Conservation (phyloP, 2,797 vertebrate genomes). For the Melanotaenia boesemani region DNA sequence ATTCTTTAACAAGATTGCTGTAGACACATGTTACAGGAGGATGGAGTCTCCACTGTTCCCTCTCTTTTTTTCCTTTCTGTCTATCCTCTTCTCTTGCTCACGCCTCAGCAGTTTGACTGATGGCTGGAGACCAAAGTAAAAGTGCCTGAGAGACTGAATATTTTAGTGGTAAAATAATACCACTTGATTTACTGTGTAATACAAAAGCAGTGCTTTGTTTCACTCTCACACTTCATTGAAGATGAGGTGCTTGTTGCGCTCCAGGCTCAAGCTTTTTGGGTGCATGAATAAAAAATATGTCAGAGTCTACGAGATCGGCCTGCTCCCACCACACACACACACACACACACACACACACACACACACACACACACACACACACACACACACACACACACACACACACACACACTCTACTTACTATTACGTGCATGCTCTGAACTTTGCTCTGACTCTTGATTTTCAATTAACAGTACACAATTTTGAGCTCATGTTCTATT, state of each 20-base stretch:
- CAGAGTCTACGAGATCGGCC: constrained; percentile 51
- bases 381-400: background rate
- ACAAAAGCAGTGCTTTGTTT: constrained; percentile 87
- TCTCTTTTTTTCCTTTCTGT: constrained; percentile 59
- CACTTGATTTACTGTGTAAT: constrained; percentile 97
- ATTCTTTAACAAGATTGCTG: constrained; percentile 98
- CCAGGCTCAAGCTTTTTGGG: constrained; percentile 75
- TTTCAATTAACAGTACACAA: constrained; percentile 94
- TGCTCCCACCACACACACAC: background rate
- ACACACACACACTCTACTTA: constrained; percentile 2
- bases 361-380: background rate
- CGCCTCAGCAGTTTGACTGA: constrained; percentile 99
- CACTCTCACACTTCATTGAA: constrained; percentile 82
- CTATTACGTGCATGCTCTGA: constrained; percentile 83
- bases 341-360: background rate
- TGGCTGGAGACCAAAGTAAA: constrained; percentile 94
- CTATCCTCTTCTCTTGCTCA: constrained; percentile 77
- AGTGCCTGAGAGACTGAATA: constrained; percentile 96
- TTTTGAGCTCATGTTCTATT: constrained; percentile 93
- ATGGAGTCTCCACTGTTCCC: constrained; percentile 88
- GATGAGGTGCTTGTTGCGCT: constrained; percentile 79
- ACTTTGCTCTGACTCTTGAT: constrained; percentile 95
- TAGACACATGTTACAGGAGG: constrained; percentile 97
- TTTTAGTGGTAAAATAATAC: constrained; percentile 98
- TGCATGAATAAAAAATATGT: constrained; percentile 86